Percentiles rank a stretch among this genome's conserved stretches.
These are phyloP conservation scores for Metalampra italica DNA, from an alignment of 2,888 invertebrate genomes.

Conservation along the genomic window DNA sequence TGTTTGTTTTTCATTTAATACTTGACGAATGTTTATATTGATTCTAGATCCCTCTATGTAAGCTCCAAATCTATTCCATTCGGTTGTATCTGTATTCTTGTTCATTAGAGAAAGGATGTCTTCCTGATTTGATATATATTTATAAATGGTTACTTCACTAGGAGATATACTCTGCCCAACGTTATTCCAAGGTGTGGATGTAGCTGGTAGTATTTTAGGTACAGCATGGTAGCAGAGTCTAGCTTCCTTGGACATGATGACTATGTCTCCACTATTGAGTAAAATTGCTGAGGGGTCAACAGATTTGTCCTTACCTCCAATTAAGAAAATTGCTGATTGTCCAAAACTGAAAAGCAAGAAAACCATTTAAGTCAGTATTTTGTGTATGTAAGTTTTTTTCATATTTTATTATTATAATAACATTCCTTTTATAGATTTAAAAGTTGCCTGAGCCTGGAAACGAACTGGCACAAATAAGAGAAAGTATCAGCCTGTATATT, in stretches of 20 bases:
- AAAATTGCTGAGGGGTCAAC: slow-evolving; percentile 84
- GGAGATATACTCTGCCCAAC: slow-evolving; percentile 8
- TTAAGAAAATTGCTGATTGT: slow-evolving; percentile 94
- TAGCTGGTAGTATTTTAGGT: slow-evolving; percentile 86
- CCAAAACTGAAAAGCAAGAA: slow-evolving; percentile 87
- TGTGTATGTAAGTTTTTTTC: slow-evolving; percentile 1
- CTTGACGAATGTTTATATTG: slow-evolving; percentile 96
- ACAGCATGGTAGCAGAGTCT: slow-evolving; percentile 96
- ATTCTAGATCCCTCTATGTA: slow-evolving; percentile 88
- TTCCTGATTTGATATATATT: slow-evolving; percentile 36
- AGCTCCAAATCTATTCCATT: slow-evolving; percentile 76
- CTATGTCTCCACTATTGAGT: slow-evolving; percentile 92
- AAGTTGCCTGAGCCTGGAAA: too few relatives aligned
- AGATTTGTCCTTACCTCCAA: slow-evolving; percentile 88
- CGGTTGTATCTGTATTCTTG: slow-evolving; percentile 32
- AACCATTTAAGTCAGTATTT: too few relatives aligned
- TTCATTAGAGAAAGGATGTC: slow-evolving; percentile 31
- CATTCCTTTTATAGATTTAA: too few relatives aligned
- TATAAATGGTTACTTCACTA: slow-evolving; percentile 24
- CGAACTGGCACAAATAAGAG: too few relatives aligned
- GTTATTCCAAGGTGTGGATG: slow-evolving; percentile 67
- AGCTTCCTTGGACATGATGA: slow-evolving; percentile 92
- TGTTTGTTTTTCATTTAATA: slow-evolving; percentile 81
- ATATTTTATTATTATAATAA: background rate
- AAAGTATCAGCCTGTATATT: too few relatives aligned